Evolutionary conservation across 2,888 invertebrate genomes (phyloP).

Genomic region (Gymnoscelis rufifasciata): DNA sequence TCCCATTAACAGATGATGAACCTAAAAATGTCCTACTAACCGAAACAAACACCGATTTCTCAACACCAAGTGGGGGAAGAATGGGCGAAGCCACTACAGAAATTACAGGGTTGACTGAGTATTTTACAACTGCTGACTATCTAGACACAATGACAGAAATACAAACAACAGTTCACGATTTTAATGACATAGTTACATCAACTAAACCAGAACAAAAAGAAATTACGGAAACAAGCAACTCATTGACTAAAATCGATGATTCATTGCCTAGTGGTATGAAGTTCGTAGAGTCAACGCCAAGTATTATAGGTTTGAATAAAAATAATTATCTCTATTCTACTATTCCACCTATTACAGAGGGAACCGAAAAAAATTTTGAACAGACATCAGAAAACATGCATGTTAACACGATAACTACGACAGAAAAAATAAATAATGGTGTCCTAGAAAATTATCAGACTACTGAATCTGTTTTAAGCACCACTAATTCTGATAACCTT

Average conservation of each 20-base stretch:
- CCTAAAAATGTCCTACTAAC: constrained; percentile 73
- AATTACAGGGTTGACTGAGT: constrained; percentile 35
- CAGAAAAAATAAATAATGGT: neutral
- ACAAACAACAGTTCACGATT: constrained; percentile 3
- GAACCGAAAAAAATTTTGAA: neutral
- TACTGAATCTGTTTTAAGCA: constrained; percentile 14
- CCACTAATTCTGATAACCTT: constrained; percentile 18
- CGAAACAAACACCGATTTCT: constrained; percentile 58
- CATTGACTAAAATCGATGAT: constrained; percentile 1
- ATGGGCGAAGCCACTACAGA: constrained; percentile 42
- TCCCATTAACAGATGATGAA: constrained; percentile 76
- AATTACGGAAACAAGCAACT: constrained; percentile 2
- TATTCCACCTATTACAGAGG: neutral
- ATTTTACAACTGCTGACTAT: constrained; percentile 10
- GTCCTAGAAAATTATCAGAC: constrained; percentile 6
- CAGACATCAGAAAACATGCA: constrained; percentile 3
- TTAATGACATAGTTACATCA: constrained; percentile 1
- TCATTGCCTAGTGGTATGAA: constrained; percentile 8
- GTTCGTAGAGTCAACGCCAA: constrained; percentile 1
- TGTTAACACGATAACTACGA: neutral
- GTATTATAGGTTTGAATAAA: neutral
- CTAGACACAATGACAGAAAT: constrained; percentile 12
- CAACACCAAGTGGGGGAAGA: constrained; percentile 46
- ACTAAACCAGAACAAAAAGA: neutral
- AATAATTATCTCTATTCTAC: constrained; percentile 1